phyloP scores from a whole-genome alignment of 92 coral and sea anemone genomes.

The Pocillopora meandrina region DNA sequence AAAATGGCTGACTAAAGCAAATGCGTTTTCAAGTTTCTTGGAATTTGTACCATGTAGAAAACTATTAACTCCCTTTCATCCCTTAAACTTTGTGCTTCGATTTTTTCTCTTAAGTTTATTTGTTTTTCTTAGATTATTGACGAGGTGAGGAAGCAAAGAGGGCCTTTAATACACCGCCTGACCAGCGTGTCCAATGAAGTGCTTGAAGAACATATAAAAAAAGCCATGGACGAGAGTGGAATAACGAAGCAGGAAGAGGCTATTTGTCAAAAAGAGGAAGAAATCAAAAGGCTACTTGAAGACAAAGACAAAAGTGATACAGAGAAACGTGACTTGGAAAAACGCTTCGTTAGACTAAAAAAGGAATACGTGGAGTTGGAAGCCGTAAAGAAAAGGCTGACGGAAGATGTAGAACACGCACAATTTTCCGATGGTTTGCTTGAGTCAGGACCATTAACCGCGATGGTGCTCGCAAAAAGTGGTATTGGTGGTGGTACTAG shows the following conservation, averaged over 20 bases:
- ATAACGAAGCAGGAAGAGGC: neutral
- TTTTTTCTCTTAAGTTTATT: no score
- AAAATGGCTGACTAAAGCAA: no score
- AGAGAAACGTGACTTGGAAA: no score
- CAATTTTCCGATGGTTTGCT: no score
- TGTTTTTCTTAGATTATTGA: conserved; percentile 16
- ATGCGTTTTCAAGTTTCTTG: no score
- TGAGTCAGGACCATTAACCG: neutral
- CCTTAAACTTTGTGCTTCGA: no score
- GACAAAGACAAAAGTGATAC: neutral
- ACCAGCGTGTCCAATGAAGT: conserved; percentile 27
- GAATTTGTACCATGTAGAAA: no score
- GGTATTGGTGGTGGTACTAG: neutral
- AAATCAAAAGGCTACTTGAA: neutral
- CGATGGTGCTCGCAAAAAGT: neutral
- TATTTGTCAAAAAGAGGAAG: conserved; percentile 1
- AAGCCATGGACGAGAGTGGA: conserved; percentile 19
- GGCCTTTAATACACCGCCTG: conserved; percentile 20
- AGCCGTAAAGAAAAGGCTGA: no score
- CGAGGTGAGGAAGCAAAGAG: conserved; percentile 17
- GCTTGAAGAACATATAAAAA: conserved; percentile 15
- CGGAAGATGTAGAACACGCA: no score
- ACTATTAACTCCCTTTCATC: no score
- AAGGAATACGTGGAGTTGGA: no score
- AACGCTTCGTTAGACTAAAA: no score